These are phyloP conservation scores for Cephonodes hylas DNA, from an alignment of 2,888 invertebrate species.

Conservation along the genomic window DNA sequence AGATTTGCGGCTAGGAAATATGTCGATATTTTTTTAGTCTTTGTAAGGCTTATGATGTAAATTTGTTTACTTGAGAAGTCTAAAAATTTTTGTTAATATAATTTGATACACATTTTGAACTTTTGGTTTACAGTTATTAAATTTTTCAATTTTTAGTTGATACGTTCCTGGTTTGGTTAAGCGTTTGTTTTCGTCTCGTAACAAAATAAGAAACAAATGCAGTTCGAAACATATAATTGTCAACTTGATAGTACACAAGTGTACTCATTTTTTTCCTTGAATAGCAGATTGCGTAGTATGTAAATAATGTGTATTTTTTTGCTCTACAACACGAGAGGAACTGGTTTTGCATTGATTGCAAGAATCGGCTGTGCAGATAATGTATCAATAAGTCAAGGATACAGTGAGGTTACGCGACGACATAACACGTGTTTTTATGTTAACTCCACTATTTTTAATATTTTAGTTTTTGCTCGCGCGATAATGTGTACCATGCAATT, in stretches of 20 bases:
- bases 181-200: no score
- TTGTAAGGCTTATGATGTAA: background rate
- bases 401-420: background rate
- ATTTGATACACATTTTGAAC: no score
- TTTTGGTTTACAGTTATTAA: no score
- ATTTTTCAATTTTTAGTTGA: no score
- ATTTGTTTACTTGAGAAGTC: background rate
- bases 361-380: slow-evolving; percentile 37
- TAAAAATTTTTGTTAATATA: no score
- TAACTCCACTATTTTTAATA: background rate
- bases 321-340: slow-evolving; percentile 20
- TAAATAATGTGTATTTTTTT: slow-evolving; percentile 23
- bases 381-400: slow-evolving; percentile 39
- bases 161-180: no score
- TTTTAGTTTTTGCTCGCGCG: no score
- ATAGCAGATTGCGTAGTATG: slow-evolving; percentile 18
- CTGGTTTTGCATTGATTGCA: slow-evolving; percentile 43
- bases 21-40: no score
- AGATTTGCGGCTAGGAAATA: no score
- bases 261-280: background rate
- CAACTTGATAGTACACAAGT: background rate
- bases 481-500: no score
- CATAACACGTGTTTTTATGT: background rate
- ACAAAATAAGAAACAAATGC: no score
- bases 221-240: background rate